Base-by-base conservation (phyloP, 2,888 invertebrate genomes). In the Erebia epiphron region DNA sequence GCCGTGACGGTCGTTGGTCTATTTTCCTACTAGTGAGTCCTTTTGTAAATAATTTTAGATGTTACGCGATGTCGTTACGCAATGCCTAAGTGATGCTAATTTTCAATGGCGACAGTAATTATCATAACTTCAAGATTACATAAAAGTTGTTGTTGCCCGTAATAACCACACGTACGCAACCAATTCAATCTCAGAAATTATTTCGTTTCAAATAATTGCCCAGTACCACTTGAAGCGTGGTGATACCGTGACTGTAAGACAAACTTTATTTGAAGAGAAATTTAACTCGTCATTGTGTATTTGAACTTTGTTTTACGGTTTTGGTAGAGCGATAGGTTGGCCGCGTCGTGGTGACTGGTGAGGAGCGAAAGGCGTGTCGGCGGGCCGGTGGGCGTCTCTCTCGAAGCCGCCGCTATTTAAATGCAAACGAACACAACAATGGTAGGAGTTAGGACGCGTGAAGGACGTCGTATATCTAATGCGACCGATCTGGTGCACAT, bases 381-480 rank as follows among this genome's bases (percentile, higher is more conserved):
- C 70, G 78, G 78, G 83, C 81, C 82, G 81, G 86, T 87, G 87
- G 91, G 90, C 89, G 91, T 86, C 84, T 73, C 81, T 80, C 82
- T 83, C 82, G 83, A 81, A 80, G 82, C 84, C 84, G 86, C 84
- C 86, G 86, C 89, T 86, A 91, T 92, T 92, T 88, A 89, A 90
- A 92, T 91, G 89, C 87, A 90, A 90, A 90, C 89, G 86, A 87
- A 86, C 83, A 85, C 82, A 88, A 92, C 92, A 92, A 92, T 92
- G 89, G 92, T 88, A 90, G 90, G 88, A 90, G 90, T 89, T 90
- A 91, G 92, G 92, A 90, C 92, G 91, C 90, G 91, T 92, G 91
- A 93, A 92, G 92, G 92, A 91, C 92, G 90, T 85, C 84, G 89
- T 83, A 90, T 90, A 91, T 91, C 89, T 89, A 88, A 91, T 91